Evolutionary conservation across 2,888 invertebrate genomes (phyloP), one percentile per base, ranked within the genome.

Genomic region (Pollenia griseotomentosa): DNA sequence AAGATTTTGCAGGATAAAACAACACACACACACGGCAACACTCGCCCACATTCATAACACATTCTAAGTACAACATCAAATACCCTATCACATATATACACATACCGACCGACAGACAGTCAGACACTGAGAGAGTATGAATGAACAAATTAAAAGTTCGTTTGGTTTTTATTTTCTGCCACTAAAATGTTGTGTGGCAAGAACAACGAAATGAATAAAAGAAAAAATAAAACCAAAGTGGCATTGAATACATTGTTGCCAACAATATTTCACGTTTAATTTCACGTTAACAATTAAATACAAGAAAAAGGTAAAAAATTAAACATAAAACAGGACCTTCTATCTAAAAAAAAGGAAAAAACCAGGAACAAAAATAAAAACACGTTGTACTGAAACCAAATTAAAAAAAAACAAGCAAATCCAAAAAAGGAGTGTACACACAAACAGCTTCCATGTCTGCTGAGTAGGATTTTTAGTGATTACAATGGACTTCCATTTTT

Each of bases 261-360:
- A 84, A 82, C 84, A 84, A 87, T 87, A 89, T 89, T 89, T 89
- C 86, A 89, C 89, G 88, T 89, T 88, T 89, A 89, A 89, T 89
- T 88, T 89, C 85, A 89, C 88, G 85, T 81, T 85, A 84, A 89
- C 88, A 89, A 89, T 88, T 71, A 83, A 77, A 70, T 77, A 63
- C 85, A 81, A 63, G 80, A 61, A 66, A 82, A 83, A 80, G 88
- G 80, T 73, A 85, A 16, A 68, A 83, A 83, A 66, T 61, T 68
- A 70, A 78, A 87, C 16, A 59, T 12, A 42, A 65, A 55, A 77
- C 61, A 70, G 48, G 59, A 48, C 23, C 53, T 82, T 61, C n/a
- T 23, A 2, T 59, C n/a, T 19, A 33, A 46, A 51, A 51, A 71
- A 81, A 55, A 75, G 42, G 53, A 51, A 51, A 57, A 19, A 61